Conservation (phyloP, 2,888 invertebrate species). For the Coremacera marginata region DNA sequence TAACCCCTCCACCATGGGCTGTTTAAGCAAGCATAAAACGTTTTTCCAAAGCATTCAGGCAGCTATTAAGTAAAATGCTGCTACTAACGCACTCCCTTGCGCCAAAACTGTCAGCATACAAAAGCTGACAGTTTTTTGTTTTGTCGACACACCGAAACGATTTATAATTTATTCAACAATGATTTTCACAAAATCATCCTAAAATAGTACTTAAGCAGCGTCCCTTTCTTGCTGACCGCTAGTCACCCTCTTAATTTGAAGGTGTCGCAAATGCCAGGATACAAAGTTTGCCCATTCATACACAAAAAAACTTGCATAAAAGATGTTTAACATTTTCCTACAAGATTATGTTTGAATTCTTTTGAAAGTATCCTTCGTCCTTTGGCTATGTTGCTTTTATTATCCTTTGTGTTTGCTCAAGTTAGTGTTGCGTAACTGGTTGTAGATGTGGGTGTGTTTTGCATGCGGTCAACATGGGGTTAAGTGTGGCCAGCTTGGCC, state of each 20-base stretch:
- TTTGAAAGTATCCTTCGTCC: constrained; percentile 5
- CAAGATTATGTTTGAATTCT: constrained; percentile 12
- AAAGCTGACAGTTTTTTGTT: background rate
- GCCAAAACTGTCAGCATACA: background rate
- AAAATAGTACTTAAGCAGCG: background rate
- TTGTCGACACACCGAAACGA: background rate
- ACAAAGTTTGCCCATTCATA: constrained; percentile 4
- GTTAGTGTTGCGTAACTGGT: background rate
- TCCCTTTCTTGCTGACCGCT: background rate
- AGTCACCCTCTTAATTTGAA: background rate
- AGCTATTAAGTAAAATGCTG: background rate
- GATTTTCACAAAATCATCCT: constrained; percentile 2
- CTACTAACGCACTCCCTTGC: background rate
- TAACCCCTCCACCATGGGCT: background rate
- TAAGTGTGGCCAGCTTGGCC: constrained; percentile 8
- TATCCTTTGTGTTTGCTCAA: background rate
- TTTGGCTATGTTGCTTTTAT: constrained; percentile 4
- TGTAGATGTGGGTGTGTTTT: constrained; percentile 1
- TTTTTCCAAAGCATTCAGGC: constrained; percentile 51
- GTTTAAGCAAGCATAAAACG: constrained; percentile 54
- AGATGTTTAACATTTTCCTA: constrained; percentile 17
- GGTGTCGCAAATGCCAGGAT: constrained; percentile 5
- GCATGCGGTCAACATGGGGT: constrained; percentile 22
- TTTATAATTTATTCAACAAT: constrained; percentile 31
- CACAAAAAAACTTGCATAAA: constrained; percentile 12